A percentile compares a stretch with the other conserved stretches of the same genome.
Conservation (phyloP, 2,888 invertebrate genomes). For the Philereme transversata region DNA sequence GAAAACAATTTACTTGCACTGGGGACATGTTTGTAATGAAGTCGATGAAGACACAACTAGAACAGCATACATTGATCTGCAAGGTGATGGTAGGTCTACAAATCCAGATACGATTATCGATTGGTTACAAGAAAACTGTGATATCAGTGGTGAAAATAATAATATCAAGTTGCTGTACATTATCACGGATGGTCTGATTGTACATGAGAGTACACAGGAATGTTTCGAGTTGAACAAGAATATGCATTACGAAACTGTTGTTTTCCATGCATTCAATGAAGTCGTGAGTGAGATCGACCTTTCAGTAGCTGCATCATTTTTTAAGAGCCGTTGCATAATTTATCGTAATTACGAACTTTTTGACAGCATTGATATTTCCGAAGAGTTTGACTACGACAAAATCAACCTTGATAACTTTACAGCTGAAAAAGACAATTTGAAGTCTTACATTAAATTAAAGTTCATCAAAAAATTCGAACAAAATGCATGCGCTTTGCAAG, state of each 20-base stretch:
- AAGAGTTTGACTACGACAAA: constrained; percentile 48
- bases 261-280: constrained; percentile 44
- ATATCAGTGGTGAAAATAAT: constrained; percentile 24
- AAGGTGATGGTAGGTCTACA: constrained; percentile 22
- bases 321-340: constrained; percentile 43
- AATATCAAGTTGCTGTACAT: constrained; percentile 48
- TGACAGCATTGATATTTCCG: constrained; percentile 46
- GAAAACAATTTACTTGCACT: constrained; percentile 47
- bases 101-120: constrained; percentile 35
- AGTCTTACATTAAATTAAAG: constrained; percentile 53
- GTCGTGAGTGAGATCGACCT: constrained; percentile 31
- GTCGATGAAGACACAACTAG: constrained; percentile 39
- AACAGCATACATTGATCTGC: constrained; percentile 17
- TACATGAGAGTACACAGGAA: background rate
- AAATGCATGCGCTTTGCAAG: constrained; percentile 39
- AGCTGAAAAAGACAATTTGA: constrained; percentile 43
- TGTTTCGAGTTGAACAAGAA: constrained; percentile 42
- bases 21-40: constrained; percentile 42
- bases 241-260: constrained; percentile 46
- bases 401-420: constrained; percentile 46
- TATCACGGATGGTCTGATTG: constrained; percentile 47
- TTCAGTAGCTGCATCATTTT: constrained; percentile 45
- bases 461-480: constrained; percentile 41
- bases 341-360: constrained; percentile 44
- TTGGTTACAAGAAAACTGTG: constrained; percentile 27